Evolutionary conservation across 1,140 invertebrate species (phyloP).

Genomic region (Zaprionus capensis): DNA sequence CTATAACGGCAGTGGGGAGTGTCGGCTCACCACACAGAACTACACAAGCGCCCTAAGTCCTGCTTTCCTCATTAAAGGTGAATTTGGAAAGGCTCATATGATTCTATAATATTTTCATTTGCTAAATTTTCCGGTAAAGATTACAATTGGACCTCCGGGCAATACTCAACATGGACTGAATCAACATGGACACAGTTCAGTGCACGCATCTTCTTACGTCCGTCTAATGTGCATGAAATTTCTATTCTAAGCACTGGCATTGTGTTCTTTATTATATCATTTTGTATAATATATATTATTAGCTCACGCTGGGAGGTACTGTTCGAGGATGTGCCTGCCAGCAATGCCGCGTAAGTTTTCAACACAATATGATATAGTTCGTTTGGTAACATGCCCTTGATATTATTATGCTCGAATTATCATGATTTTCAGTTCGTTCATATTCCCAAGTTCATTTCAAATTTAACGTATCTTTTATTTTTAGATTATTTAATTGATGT

Average conservation of each 20-base stretch:
- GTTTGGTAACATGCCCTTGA: neutral
- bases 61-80: conserved; percentile 90
- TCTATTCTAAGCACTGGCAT: conserved; percentile 88
- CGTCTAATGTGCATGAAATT: conserved; percentile 88
- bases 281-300: conserved; percentile 89
- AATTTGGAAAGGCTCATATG: conserved; percentile 10
- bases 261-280: conserved; percentile 87
- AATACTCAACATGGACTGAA: conserved; percentile 96
- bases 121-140: conserved; percentile 84
- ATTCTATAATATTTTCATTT: neutral
- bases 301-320: conserved; percentile 87
- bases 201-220: conserved; percentile 92
- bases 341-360: conserved; percentile 78
- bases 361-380: neutral
- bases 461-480: conserved; percentile 53
- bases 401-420: neutral
- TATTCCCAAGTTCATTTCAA: conserved; percentile 35
- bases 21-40: conserved; percentile 90
- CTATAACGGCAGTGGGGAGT: conserved; percentile 88
- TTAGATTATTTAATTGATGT: conserved; percentile 77
- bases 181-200: conserved; percentile 91
- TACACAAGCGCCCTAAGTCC: conserved; percentile 91
- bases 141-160: conserved; percentile 91
- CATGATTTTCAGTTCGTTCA: conserved; percentile 4
- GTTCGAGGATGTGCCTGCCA: conserved; percentile 85